Evolutionary conservation across 2,113 vertebrate genomes (phyloP).

Genomic region (Polypterus bichir): DNA sequence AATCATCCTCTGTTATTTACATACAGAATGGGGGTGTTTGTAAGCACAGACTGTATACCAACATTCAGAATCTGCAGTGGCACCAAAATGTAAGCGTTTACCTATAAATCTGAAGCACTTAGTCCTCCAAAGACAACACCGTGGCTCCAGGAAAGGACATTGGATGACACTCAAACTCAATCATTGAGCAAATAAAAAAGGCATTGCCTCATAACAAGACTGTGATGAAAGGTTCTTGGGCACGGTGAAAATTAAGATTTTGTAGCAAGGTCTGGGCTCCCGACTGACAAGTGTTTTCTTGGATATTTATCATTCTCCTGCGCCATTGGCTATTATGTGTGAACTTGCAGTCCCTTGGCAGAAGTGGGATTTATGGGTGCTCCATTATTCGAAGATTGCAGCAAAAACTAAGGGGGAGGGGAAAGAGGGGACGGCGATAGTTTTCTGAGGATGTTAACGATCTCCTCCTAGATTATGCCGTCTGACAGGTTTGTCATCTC

Average conservation of each 20-base stretch:
- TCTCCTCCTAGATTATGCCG: constrained; percentile 83
- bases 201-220: constrained; percentile 78
- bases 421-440: constrained; percentile 65
- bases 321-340: constrained; percentile 54
- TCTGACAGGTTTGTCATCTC: constrained; percentile 91
- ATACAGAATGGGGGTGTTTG: too few relatives aligned
- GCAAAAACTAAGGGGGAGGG: constrained; percentile 48
- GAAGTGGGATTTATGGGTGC: constrained; percentile 78
- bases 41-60: too few relatives aligned
- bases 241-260: constrained; percentile 81
- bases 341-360: constrained; percentile 63
- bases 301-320: constrained; percentile 86
- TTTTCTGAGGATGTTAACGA: constrained; percentile 81
- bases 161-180: constrained; percentile 70
- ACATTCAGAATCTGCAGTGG: too few relatives aligned
- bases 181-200: constrained; percentile 77
- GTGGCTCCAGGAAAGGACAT: constrained; percentile 74
- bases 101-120: constrained; percentile 17
- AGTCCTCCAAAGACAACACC: constrained; percentile 48
- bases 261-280: constrained; percentile 78
- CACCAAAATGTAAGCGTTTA: constrained; percentile 12
- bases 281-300: constrained; percentile 81
- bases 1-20: too few relatives aligned
- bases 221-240: constrained; percentile 80
- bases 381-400: constrained; percentile 88